phyloP scores from a whole-genome alignment of 2,113 vertebrate genomes.

The Hirundichthys speculiger region DNA sequence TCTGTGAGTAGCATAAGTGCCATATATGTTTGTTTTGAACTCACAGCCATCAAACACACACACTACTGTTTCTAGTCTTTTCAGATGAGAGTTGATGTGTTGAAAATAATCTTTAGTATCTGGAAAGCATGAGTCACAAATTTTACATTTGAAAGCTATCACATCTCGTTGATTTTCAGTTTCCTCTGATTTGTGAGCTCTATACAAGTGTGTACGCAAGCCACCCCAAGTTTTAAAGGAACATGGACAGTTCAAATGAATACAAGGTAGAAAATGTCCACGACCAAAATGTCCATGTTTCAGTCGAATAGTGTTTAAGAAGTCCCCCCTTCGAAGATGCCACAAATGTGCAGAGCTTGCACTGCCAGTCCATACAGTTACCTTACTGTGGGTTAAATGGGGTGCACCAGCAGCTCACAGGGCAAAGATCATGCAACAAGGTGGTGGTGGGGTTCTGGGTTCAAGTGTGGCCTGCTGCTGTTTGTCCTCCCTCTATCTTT shows the following conservation, averaged over 20 bases:
- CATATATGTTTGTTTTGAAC: too few relatives aligned
- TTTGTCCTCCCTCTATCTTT: too few relatives aligned
- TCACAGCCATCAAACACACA: slow-evolving; percentile 1
- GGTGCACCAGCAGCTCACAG: too few relatives aligned
- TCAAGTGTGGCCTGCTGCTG: too few relatives aligned
- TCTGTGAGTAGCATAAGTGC: background rate
- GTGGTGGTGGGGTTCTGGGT: too few relatives aligned
- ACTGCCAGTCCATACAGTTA: background rate
- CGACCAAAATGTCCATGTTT: background rate
- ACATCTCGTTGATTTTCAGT: background rate
- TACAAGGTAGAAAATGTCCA: background rate
- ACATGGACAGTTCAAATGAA: slow-evolving; percentile 1
- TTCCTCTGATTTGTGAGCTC: background rate
- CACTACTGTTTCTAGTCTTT: background rate
- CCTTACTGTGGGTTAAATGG: too few relatives aligned
- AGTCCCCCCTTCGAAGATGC: background rate
- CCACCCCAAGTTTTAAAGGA: background rate
- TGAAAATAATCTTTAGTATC: slow-evolving; percentile 2
- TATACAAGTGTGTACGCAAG: background rate
- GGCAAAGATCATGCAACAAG: too few relatives aligned
- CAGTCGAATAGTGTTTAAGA: background rate
- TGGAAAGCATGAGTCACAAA: background rate
- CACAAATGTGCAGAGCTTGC: background rate
- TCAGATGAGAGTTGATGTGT: slow-evolving; percentile 1
- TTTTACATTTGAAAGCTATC: slow-evolving; percentile 2